Conservation (phyloP, 2,888 invertebrate species). For the Agonum fuliginosum region DNA sequence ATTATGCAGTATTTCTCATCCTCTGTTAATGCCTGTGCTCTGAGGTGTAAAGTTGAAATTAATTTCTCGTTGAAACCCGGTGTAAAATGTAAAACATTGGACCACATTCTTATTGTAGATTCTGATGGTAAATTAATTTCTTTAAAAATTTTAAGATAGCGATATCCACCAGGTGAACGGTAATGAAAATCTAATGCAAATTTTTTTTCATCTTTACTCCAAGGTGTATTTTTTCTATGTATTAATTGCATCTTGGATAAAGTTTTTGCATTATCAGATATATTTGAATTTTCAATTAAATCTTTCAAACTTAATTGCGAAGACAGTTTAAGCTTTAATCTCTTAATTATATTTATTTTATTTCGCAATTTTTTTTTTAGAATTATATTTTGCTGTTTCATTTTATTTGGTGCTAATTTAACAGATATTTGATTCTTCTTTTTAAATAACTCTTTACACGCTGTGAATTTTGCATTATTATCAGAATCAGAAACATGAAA, state of each 20-base stretch:
- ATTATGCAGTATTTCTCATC: conserved; percentile 10
- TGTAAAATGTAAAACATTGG: neutral
- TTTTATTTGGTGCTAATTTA: neutral
- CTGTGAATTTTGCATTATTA: neutral
- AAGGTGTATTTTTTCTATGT: neutral
- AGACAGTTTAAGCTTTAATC: conserved; percentile 17
- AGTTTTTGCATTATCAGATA: neutral
- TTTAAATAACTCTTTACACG: neutral
- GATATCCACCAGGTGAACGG: conserved; percentile 1
- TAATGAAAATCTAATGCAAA: neutral
- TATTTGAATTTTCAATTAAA: neutral
- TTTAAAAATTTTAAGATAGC: neutral
- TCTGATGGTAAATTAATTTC: conserved; percentile 3
- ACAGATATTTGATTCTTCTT: neutral
- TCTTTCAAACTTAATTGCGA: neutral
- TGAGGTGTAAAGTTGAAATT: neutral
- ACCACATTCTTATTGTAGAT: conserved; percentile 8
- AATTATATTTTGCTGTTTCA: neutral
- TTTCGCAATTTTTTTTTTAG: neutral
- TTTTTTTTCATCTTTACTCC: neutral
- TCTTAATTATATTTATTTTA: conserved; percentile 1
- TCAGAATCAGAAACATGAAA: neutral
- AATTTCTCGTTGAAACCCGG: conserved; percentile 19
- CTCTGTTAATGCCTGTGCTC: conserved; percentile 1
- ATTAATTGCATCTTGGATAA: neutral